phyloP scores from a whole-genome alignment of 2,113 vertebrate genomes.

The Gadus macrocephalus region DNA sequence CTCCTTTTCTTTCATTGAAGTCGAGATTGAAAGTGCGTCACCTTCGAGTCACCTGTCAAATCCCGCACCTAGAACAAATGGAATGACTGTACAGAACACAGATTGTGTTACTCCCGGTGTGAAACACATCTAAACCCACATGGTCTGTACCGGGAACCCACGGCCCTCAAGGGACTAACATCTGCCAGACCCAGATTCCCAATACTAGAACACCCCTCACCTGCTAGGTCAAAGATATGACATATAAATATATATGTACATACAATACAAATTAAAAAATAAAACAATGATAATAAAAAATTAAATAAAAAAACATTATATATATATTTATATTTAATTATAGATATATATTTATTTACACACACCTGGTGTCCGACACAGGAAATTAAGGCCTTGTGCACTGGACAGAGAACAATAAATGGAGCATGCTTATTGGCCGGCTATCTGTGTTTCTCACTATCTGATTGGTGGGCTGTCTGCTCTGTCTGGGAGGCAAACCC shows the following conservation, averaged over 20 bases:
- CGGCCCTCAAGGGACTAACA: slow-evolving; percentile 11
- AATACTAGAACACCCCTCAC: neutral
- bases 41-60: too few species aligned
- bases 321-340: too few species aligned
- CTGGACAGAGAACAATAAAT: neutral
- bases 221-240: neutral
- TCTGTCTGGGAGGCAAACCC: slow-evolving; percentile 15
- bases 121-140: too few species aligned
- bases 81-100: neutral
- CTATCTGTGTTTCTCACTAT: slow-evolving; percentile 5
- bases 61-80: neutral
- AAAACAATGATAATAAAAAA: too few species aligned
- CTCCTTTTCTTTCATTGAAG: too few species aligned
- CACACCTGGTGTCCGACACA: slow-evolving; percentile 24
- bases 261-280: too few species aligned
- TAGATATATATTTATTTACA: neutral
- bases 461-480: slow-evolving; percentile 1
- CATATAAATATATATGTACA: too few species aligned
- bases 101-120: neutral
- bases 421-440: neutral
- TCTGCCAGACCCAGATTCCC: slow-evolving; percentile 17
- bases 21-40: too few species aligned
- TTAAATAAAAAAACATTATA: neutral
- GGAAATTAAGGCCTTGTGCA: slow-evolving; percentile 20
- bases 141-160: neutral